Conservation (phyloP, 2,888 invertebrate species). For the Mechanitis mazaeus region DNA sequence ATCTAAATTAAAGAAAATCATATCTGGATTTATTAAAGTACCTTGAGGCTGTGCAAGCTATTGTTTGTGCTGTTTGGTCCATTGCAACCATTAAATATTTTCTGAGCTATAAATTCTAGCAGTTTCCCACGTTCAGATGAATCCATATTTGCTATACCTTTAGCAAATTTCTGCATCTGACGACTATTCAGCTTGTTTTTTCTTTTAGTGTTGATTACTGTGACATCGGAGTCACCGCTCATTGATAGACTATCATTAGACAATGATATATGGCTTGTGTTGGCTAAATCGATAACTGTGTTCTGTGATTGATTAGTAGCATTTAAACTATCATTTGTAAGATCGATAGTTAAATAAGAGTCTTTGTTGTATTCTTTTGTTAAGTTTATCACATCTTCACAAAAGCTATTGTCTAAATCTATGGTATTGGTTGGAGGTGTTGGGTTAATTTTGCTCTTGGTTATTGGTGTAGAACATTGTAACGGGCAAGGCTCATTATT, state of each 20-base stretch:
- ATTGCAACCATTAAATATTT: slow-evolving; percentile 54
- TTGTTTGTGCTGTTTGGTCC: slow-evolving; percentile 34
- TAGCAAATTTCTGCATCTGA: slow-evolving; percentile 45
- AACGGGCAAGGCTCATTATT: slow-evolving; percentile 31
- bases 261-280: slow-evolving; percentile 37
- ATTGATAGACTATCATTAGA: slow-evolving; percentile 42
- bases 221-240: slow-evolving; percentile 61
- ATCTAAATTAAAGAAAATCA: too few relatives aligned
- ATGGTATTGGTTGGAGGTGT: slow-evolving; percentile 27
- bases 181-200: slow-evolving; percentile 29
- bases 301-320: slow-evolving; percentile 24
- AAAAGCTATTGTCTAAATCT: slow-evolving; percentile 29
- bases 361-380: slow-evolving; percentile 51
- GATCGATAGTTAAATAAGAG: slow-evolving; percentile 59
- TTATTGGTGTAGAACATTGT: slow-evolving; percentile 52
- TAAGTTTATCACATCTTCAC: slow-evolving; percentile 37
- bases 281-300: slow-evolving; percentile 49
- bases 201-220: slow-evolving; percentile 39
- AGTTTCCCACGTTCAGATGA: slow-evolving; percentile 49
- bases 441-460: slow-evolving; percentile 17
- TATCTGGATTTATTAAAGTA: slow-evolving; percentile 29
- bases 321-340: slow-evolving; percentile 42
- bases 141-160: slow-evolving; percentile 51
- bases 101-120: slow-evolving; percentile 52
- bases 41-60: slow-evolving; percentile 37